These are phyloP conservation scores for Xenops minutus DNA, from an alignment of 2,797 vertebrate genomes.

Conservation along the genomic window DNA sequence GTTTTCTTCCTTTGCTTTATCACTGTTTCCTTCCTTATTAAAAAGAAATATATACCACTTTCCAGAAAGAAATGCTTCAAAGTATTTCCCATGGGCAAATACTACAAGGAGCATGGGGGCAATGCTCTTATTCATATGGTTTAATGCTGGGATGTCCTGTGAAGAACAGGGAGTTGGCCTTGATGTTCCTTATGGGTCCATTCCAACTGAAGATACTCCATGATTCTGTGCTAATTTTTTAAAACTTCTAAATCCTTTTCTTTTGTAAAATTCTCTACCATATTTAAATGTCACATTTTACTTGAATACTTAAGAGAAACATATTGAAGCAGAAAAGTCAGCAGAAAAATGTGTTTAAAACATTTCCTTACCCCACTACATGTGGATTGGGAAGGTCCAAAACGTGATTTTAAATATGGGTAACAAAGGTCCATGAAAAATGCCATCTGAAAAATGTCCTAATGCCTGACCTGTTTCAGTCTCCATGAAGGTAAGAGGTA, in stretches of 20 bases:
- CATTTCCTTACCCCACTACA: not conserved
- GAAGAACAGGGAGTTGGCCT: not conserved
- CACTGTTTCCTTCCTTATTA: not conserved
- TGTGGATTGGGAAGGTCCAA: not conserved
- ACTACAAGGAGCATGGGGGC: not conserved
- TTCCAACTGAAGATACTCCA: not conserved
- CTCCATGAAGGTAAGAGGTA: fast-evolving
- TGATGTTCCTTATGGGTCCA: fast-evolving
- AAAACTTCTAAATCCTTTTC: not conserved
- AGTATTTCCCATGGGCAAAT: not conserved
- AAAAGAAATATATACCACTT: not conserved
- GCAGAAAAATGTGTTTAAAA: not conserved
- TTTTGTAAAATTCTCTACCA: not conserved
- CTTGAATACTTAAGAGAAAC: not conserved
- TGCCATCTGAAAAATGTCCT: not conserved
- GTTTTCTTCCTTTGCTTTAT: constrained; percentile 30
- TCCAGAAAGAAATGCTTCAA: not conserved
- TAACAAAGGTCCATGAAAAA: not conserved
- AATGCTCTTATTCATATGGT: not conserved
- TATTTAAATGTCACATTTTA: not conserved
- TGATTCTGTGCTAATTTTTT: not conserved
- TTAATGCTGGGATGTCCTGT: not conserved
- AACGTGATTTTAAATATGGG: not conserved
- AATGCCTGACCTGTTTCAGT: not conserved
- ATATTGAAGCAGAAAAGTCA: not conserved